These are phyloP conservation scores for Pangasius djambal DNA, from an alignment of 2,797 vertebrate genomes.

Conservation along the genomic window DNA sequence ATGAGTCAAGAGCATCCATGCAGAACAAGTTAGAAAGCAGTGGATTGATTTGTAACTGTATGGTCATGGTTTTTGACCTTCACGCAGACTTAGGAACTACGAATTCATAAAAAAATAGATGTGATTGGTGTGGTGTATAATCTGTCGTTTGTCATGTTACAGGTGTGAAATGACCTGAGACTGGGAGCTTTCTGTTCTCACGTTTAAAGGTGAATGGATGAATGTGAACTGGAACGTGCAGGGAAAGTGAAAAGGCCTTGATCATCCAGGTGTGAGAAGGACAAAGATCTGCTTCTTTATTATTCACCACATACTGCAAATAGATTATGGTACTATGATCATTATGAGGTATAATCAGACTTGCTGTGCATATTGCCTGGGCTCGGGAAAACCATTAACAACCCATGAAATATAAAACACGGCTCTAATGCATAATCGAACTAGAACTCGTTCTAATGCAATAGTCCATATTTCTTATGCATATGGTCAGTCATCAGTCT, in stretches of 20 bases:
- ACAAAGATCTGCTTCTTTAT: slow-evolving; percentile 27
- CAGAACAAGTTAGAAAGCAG: slow-evolving; percentile 49
- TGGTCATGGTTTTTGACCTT: slow-evolving; percentile 55
- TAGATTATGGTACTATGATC: not conserved
- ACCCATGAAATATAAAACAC: not conserved
- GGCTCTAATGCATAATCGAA: not conserved
- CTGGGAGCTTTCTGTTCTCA: not conserved
- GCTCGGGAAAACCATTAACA: slow-evolving; percentile 2
- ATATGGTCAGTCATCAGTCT: not conserved
- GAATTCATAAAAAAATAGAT: slow-evolving; percentile 32
- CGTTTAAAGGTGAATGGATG: slow-evolving; percentile 11
- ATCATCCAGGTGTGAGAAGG: slow-evolving; percentile 14
- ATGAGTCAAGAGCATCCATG: slow-evolving; percentile 57
- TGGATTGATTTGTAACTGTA: slow-evolving; percentile 58
- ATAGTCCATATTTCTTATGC: not conserved
- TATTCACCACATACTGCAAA: slow-evolving; percentile 23
- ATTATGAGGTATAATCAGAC: slow-evolving; percentile 7
- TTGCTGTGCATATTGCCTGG: not conserved
- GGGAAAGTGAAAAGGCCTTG: slow-evolving; percentile 7
- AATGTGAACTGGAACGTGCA: not conserved
- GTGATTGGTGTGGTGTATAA: slow-evolving; percentile 33
- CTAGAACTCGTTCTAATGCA: not conserved
- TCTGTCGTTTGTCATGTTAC: not conserved
- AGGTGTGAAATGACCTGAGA: slow-evolving; percentile 29
- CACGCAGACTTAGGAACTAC: slow-evolving; percentile 23